Conservation (phyloP, 2,888 invertebrate genomes). For the Philonicus albiceps region DNA sequence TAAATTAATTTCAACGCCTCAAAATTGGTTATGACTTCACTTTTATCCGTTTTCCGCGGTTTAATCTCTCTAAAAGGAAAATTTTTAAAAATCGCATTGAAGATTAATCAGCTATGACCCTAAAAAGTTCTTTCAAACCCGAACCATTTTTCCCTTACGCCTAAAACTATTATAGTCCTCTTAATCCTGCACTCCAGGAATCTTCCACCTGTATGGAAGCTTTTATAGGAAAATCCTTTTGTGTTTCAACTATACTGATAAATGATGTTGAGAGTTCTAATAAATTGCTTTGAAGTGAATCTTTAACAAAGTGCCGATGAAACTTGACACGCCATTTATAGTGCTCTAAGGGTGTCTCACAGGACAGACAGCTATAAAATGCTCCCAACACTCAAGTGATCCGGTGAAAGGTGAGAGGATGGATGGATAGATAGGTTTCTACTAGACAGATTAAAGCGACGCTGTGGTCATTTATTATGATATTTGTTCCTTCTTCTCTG, state of each 20-base stretch:
- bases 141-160: not conserved
- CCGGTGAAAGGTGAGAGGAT: not conserved
- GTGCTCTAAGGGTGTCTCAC: not conserved
- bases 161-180: not conserved
- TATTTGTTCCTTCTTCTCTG: not conserved
- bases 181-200: not conserved
- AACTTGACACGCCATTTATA: not conserved
- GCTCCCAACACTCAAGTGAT: not conserved
- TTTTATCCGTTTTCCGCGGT: not conserved
- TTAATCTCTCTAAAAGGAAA: not conserved
- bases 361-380: not conserved
- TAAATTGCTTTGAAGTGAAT: not conserved
- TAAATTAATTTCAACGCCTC: not conserved
- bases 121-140: not conserved
- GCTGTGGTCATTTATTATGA: not conserved
- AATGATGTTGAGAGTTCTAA: not conserved
- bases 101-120: not conserved
- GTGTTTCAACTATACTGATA: not conserved
- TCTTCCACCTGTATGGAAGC: not conserved
- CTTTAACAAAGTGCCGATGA: not conserved
- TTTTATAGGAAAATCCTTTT: not conserved
- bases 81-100: not conserved
- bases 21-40: not conserved
- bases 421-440: not conserved
- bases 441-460: not conserved